These are phyloP conservation scores for Phasianus colchicus DNA, from an alignment of 2,113 vertebrate species.

Conservation along the genomic window DNA sequence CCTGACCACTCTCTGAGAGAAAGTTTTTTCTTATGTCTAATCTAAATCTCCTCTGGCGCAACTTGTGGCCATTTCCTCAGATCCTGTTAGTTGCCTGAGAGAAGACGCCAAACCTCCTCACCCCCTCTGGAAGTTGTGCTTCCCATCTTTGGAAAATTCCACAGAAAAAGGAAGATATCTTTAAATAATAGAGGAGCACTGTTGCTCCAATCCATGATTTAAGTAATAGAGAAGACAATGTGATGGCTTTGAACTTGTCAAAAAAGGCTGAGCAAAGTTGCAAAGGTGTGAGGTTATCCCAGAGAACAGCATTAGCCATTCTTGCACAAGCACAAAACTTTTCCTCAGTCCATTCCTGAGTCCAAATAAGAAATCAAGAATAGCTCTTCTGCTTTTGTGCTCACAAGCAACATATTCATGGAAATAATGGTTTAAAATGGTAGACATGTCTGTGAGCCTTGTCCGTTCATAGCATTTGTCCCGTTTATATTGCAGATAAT, in stretches of 20 bases:
- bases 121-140: background rate
- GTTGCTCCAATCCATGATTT: background rate
- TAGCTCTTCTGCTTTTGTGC: background rate
- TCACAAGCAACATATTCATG: background rate
- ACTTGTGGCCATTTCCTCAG: no score
- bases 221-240: background rate
- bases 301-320: background rate
- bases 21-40: no score
- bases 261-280: background rate
- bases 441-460: background rate
- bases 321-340: background rate
- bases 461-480: background rate
- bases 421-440: background rate
- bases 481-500: background rate
- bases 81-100: no score
- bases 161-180: background rate
- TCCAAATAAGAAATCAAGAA: background rate
- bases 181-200: background rate
- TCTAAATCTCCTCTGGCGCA: no score
- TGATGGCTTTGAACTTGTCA: background rate
- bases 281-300: background rate
- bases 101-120: no score
- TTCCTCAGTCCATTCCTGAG: background rate
- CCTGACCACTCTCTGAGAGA: no score
- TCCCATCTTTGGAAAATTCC: background rate